Evolutionary conservation across 2,797 vertebrate species (phyloP), one percentile per base, ranked within the genome.

Genomic region (Manis pentadactyla): DNA sequence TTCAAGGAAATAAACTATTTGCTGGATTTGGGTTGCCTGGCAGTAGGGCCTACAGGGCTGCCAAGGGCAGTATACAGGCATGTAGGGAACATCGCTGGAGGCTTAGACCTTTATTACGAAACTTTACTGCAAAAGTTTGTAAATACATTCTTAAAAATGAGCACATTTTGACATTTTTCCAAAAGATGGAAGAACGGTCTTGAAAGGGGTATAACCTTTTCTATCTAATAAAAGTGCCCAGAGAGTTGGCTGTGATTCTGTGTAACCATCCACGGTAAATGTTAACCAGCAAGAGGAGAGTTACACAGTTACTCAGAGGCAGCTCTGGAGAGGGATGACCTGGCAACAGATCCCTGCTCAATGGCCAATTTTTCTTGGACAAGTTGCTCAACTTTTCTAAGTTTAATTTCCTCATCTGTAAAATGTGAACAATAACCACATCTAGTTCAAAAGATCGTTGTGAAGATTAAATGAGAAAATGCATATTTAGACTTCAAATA

Each of bases 381-480:
- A 63, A 69, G 61, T 73, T 84, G 42, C 37, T 87, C 75, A 69
- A 64, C 37, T 69, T 90, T 18, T 64, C 34, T 49, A 55, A 91
- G 63, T n/a, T 88, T 83, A 89, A 84, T 88, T 49, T 95, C 94
- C 61, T 95, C 42, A 57, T 85, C 78, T 73, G 11, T 37, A 51
- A 37, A 68, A 63, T 51, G 17, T 63, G 39, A 93, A 31, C 1
- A 4, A 55, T 29, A 92, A n/a, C 13, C 68, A 29, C 12, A 42
- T 14, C 71, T 66, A 55, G 51, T 90, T 90, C 49, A 46, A 49
- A 87, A 90, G 21, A 51, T 34, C 14, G 1, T 12, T 42, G 61
- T 57, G 49, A 87, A 69, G 37, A 51, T 61, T 69, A 53, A 94
- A 31, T 90, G 49, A 92, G 79, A 87, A 83, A 83, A 81, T 6